phyloP scores from a whole-genome alignment of 2,113 vertebrate species.

The Corapipo altera region DNA sequence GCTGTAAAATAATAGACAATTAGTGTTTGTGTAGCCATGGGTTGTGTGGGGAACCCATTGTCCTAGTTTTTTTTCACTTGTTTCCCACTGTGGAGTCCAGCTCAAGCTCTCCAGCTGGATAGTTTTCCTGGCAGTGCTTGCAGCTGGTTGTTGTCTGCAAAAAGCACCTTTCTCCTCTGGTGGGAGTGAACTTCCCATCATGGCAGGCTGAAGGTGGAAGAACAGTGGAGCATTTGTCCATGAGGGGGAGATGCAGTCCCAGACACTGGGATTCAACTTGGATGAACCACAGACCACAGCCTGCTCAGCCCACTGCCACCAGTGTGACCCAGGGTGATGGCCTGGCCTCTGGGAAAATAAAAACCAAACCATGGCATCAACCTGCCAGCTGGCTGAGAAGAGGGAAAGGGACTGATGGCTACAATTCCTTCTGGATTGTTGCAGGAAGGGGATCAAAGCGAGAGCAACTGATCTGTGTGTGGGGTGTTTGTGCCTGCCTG shows the following conservation, averaged over 20 bases:
- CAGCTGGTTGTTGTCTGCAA: fast-evolving
- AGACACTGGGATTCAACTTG: background rate
- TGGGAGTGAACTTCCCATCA: background rate
- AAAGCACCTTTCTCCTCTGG: background rate
- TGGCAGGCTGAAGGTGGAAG: fast-evolving
- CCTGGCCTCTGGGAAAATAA: background rate
- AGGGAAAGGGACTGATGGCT: background rate
- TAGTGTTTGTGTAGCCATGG: background rate
- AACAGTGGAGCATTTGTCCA: background rate
- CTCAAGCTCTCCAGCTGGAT: background rate
- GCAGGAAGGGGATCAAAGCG: background rate
- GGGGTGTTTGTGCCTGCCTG: background rate
- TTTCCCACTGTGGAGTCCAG: background rate
- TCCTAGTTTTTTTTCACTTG: background rate
- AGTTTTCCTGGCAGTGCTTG: background rate
- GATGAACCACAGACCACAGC: background rate
- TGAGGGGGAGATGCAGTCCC: background rate
- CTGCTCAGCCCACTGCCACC: background rate
- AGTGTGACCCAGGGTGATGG: fast-evolving
- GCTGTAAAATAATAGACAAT: background rate
- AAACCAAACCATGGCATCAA: background rate
- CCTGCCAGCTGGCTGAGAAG: background rate
- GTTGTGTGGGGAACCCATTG: fast-evolving
- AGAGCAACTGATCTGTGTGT: fast-evolving
- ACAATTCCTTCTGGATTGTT: background rate